phyloP scores from a whole-genome alignment of 2,888 invertebrate genomes.

The Augiades crinisus region DNA sequence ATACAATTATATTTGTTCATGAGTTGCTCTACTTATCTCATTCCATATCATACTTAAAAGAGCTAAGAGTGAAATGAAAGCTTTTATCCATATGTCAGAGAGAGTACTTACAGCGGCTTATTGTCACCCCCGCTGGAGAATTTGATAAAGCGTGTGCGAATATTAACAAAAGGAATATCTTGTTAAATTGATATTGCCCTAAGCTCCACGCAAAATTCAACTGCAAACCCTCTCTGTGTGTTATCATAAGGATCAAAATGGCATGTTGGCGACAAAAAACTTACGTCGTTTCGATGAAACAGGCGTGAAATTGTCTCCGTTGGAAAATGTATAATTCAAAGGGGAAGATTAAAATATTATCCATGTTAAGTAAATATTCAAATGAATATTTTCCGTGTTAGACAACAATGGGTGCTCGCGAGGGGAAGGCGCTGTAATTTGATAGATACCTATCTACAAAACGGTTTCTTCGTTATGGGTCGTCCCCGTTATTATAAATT shows the following conservation, averaged over 20 bases:
- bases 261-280: conserved; percentile 43
- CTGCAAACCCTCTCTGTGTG: conserved; percentile 38
- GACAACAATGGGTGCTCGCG: conserved; percentile 72
- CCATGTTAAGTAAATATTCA: conserved; percentile 83
- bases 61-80: conserved; percentile 80
- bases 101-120: conserved; percentile 81
- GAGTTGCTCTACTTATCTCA: conserved; percentile 31
- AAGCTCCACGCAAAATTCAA: conserved; percentile 50
- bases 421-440: conserved; percentile 75
- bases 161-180: conserved; percentile 82
- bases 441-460: conserved; percentile 81
- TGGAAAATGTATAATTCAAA: conserved; percentile 81
- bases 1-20: conserved; percentile 8
- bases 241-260: conserved; percentile 45
- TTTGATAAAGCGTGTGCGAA: conserved; percentile 82
- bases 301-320: conserved; percentile 79
- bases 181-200: conserved; percentile 78
- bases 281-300: conserved; percentile 59
- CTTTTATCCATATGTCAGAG: conserved; percentile 81
- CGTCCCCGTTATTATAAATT: conserved; percentile 78
- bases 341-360: conserved; percentile 83
- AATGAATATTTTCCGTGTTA: conserved; percentile 82
- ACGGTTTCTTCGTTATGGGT: conserved; percentile 75
- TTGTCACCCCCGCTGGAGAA: conserved; percentile 82
- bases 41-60: conserved; percentile 65